Percentiles rank a stretch among this genome's conserved stretches.
These are phyloP conservation scores for Stictonetta naevosa DNA, from an alignment of 2,113 vertebrate species.

Conservation along the genomic window DNA sequence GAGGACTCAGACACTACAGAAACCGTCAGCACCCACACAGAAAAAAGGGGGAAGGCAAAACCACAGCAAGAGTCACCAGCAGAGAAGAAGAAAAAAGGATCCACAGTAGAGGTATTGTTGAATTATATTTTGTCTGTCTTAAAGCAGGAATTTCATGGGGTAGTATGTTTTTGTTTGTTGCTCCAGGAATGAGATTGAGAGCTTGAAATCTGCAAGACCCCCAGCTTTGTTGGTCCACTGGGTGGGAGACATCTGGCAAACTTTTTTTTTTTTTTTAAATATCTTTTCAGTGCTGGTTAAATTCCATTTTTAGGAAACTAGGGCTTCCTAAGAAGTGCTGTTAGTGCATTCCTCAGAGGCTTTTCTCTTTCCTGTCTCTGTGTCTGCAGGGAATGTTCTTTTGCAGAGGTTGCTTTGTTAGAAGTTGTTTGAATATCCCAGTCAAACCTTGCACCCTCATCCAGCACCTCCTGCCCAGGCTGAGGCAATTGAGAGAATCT, in stretches of 20 bases:
- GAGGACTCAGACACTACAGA: background rate
- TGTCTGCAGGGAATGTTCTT: background rate
- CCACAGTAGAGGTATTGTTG: constrained; percentile 2
- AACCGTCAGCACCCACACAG: background rate
- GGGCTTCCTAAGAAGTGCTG: background rate
- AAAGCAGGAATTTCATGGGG: background rate
- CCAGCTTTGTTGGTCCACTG: background rate
- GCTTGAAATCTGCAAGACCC: background rate
- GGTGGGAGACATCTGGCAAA: too few relatives aligned
- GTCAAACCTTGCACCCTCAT: background rate
- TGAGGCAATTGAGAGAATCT: background rate
- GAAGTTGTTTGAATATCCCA: background rate
- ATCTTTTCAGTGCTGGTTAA: background rate
- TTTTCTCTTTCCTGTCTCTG: background rate
- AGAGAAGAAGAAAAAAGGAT: background rate
- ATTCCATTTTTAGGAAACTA: background rate
- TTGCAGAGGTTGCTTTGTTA: background rate
- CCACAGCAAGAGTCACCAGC: background rate
- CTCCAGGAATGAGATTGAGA: background rate
- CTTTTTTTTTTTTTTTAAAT: too few relatives aligned
- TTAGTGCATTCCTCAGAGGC: background rate
- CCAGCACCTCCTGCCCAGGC: background rate
- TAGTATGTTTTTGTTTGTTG: background rate
- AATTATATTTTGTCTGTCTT: background rate
- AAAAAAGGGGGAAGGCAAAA: background rate